Conservation (phyloP, 2,113 vertebrate species). For the Centropristis striata region DNA sequence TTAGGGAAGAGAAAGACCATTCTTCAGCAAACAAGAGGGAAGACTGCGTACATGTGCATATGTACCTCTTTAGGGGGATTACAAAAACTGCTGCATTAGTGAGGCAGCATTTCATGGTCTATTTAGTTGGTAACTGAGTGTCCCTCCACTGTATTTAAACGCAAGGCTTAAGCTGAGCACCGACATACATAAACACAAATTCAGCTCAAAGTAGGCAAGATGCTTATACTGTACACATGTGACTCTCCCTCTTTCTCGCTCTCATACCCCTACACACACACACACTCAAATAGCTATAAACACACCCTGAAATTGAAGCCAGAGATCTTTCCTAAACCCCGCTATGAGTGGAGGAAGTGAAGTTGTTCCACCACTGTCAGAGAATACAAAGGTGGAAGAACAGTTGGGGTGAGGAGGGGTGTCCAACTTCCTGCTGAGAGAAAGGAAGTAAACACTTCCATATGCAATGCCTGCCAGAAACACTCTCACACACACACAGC, state of each 20-base stretch:
- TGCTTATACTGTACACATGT: slow-evolving; percentile 41
- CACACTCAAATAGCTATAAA: slow-evolving; percentile 14
- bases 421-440: slow-evolving; percentile 72
- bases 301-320: slow-evolving; percentile 63
- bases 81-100: slow-evolving; percentile 48
- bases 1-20: slow-evolving; percentile 49
- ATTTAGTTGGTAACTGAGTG: slow-evolving; percentile 41
- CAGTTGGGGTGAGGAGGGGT: slow-evolving; percentile 30
- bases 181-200: slow-evolving; percentile 34
- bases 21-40: slow-evolving; percentile 41
- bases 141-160: slow-evolving; percentile 53
- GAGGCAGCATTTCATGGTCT: slow-evolving; percentile 60
- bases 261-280: slow-evolving; percentile 8
- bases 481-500: slow-evolving; percentile 5
- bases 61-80: slow-evolving; percentile 27
- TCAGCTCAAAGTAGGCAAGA: slow-evolving; percentile 37
- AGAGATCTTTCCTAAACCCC: slow-evolving; percentile 41
- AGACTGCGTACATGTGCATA: slow-evolving; percentile 33
- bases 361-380: slow-evolving; percentile 49
- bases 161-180: slow-evolving; percentile 43
- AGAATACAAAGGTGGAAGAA: slow-evolving; percentile 70
- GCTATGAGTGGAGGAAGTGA: slow-evolving; percentile 55
- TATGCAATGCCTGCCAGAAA: slow-evolving; percentile 66
- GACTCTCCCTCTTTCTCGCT: neutral
- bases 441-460: slow-evolving; percentile 83